Evolutionary conservation across 2,888 invertebrate species (phyloP), one percentile per base, ranked within the genome.

Genomic region (Eurytoma adleriae): DNA sequence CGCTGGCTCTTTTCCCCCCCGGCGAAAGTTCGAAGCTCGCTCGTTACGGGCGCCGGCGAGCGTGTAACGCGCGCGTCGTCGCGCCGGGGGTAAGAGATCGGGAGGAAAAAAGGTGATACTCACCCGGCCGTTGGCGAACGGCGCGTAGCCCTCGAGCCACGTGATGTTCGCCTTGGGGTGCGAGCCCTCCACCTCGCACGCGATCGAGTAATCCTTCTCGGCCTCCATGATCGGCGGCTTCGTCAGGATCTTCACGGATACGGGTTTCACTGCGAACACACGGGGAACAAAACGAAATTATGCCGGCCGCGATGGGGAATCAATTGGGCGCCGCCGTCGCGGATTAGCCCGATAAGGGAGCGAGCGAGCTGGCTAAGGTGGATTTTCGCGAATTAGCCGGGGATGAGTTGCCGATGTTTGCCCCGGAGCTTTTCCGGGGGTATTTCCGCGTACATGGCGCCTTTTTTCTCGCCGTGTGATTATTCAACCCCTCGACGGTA

Each of bases 131-230:
- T 94, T 93, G 85, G 94, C 94, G 91, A 97, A 95, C 87, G 94
- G 94, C 84, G 94, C 92, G 91, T 95, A 95, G 89, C 96, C 96
- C 89, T 96, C 95, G 88, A 94, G 95, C 97, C 97, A 97, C 78
- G 94, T 94, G 87, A 97, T 94, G 85, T 94, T 94, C 52, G 97
- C 97, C 84, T 95, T 94, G 40, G 97, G 97, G 87, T 97, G 94
- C 78, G 97, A 97, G 64, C 97, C 97, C 85, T 94, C 93, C 69
- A 96, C 95, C 88, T 95, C 94, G 91, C 97, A 98, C 79, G 94
- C 94, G 85, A 97, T 92, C 86, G 94, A 95, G 89, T 96, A 95
- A 87, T 95, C 94, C 88, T 95, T 93, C 86, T 95, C 95, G 13
- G 97, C 96, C 79, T 96, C 94, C 91, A 97, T 92, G 86, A 95